Conservation (phyloP, 1,140 invertebrate species). For the Pseudomyrmex pallidus region DNA sequence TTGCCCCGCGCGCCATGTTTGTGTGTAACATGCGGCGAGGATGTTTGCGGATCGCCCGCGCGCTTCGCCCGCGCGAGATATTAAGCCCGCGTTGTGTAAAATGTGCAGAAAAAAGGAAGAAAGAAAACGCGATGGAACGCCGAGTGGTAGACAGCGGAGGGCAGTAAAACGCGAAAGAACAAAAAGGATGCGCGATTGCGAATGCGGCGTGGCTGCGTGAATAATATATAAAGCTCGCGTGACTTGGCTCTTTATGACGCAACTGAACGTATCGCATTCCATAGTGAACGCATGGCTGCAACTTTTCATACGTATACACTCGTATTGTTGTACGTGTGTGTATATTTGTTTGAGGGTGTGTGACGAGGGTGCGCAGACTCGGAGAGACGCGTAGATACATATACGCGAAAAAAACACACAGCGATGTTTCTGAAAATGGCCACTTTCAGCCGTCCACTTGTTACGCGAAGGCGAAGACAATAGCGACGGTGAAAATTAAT, state of each 20-base stretch:
- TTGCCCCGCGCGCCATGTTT: constrained; percentile 20
- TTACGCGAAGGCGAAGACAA: constrained; percentile 55
- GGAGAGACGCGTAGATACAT: not conserved
- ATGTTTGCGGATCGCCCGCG: constrained; percentile 39
- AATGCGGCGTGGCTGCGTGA: constrained; percentile 43
- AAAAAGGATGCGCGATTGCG: constrained; percentile 51
- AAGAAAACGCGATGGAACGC: not conserved
- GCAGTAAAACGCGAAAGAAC: not conserved
- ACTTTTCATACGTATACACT: not conserved
- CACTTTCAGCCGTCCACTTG: constrained; percentile 33
- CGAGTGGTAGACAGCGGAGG: too few relatives aligned
- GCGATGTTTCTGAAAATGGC: constrained; percentile 37
- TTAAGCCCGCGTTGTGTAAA: constrained; percentile 3
- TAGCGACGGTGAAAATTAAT: constrained; percentile 45
- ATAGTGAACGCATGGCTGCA: constrained; percentile 31
- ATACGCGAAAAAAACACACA: not conserved
- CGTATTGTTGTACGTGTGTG: too few relatives aligned
- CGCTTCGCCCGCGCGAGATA: constrained; percentile 31
- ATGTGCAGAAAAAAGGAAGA: not conserved
- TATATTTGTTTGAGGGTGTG: not conserved
- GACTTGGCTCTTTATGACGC: constrained; percentile 63
- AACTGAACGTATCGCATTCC: constrained; percentile 59
- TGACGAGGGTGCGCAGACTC: not conserved
- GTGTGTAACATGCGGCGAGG: constrained; percentile 16
- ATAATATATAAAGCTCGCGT: constrained; percentile 66